Evolutionary conservation across 1,140 invertebrate species (phyloP), one percentile per base, ranked within the genome.

Genomic region (Cotesia chilonis): DNA sequence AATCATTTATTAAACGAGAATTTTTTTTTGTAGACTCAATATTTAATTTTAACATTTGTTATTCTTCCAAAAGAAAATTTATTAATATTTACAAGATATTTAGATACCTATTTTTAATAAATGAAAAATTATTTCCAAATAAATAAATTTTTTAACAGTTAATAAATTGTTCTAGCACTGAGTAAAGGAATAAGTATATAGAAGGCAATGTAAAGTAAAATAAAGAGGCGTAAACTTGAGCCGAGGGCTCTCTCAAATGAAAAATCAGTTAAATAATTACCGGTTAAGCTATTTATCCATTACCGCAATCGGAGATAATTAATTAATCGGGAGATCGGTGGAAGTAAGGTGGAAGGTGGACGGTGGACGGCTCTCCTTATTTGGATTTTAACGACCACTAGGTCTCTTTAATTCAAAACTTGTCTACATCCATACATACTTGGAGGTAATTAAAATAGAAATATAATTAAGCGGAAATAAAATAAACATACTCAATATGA

Each of bases 221-320:
- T 28, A 28, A 28, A 28, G 28, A 20, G 63, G 63, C 63, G 63
- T 65, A 37, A 37, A 65, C 36, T 20, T 38, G 36, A 65, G 63
- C 63, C 63, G 47, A n/a, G 17, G 51, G 63, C 63, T 20, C 41
- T 41, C 63, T 63, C 14, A 65, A 51, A 28, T 28, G 28, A 28
- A 28, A 28, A 28, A 28, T 28, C 28, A 37, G 63, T 51, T 12
- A 37, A 65, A 65, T 65, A 65, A 65, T 68, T 68, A 68, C 66
- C 35, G 66, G 66, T 68, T 55, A 55, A 47, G 12, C 55, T 51
- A n/a, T 66, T 14, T 47, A 59, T 28, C 67, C n/a, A 54, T 74
- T 74, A 74, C 63, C 54, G 73, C 72, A 74, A 74, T 74, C 70
- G 68, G 54, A 63, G 68, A 68, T 74, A 71, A 74, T 74, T 71